Conservation (phyloP, 2,888 invertebrate species). For the Eupithecia subfuscata region DNA sequence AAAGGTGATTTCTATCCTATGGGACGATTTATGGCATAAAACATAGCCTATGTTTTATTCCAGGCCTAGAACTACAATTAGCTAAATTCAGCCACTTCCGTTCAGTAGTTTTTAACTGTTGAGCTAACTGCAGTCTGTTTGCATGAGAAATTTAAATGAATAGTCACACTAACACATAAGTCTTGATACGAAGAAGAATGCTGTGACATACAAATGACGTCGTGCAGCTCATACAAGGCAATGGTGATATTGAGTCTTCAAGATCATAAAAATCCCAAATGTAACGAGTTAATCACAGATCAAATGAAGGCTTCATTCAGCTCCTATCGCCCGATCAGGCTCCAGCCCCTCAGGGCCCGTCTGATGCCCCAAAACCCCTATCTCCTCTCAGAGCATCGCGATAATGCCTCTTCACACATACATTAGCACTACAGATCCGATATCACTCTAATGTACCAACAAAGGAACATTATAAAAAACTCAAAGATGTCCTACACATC, state of each 20-base stretch:
- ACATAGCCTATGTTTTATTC: too few relatives aligned
- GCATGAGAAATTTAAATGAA: not conserved
- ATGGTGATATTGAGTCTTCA: not conserved
- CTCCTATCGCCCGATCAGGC: conserved; percentile 20
- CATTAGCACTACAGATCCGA: conserved; percentile 66
- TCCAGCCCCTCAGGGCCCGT: conserved; percentile 20
- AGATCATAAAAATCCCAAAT: not conserved
- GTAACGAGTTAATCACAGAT: conserved; percentile 23
- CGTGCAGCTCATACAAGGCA: not conserved
- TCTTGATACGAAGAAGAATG: too few relatives aligned
- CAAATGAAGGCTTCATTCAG: conserved; percentile 22
- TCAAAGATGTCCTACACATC: conserved; percentile 66
- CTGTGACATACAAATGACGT: not conserved
- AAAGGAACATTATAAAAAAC: conserved; percentile 55
- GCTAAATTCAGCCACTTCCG: too few relatives aligned
- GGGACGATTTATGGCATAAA: too few relatives aligned
- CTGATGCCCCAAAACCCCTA: conserved; percentile 22
- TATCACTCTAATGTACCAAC: conserved; percentile 71
- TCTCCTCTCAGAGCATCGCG: conserved; percentile 38
- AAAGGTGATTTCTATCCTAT: too few relatives aligned
- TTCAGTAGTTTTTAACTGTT: too few relatives aligned
- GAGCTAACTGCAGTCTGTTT: too few relatives aligned
- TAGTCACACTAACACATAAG: not conserved
- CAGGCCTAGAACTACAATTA: too few relatives aligned
- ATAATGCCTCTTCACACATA: conserved; percentile 55